Evolutionary conservation across 2,888 invertebrate genomes (phyloP).

Genomic region (Biston stratarius): DNA sequence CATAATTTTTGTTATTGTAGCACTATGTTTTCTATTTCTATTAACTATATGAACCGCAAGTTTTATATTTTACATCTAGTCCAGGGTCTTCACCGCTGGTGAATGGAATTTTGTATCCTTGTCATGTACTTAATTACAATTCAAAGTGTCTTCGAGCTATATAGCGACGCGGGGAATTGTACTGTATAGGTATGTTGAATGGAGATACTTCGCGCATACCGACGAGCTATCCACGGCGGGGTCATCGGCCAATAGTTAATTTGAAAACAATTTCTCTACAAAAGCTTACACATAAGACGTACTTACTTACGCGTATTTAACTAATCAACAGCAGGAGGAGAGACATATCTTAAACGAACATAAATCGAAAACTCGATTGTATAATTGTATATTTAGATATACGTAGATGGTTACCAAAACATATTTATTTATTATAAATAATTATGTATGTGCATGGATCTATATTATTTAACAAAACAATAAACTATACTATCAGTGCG

Average conservation of each 20-base stretch:
- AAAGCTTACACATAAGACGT: neutral
- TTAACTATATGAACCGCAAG: slow-evolving; percentile 2
- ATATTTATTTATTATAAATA: no score
- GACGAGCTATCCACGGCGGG: slow-evolving; percentile 47
- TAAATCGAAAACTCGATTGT: neutral
- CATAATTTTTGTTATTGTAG: neutral
- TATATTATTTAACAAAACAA: no score
- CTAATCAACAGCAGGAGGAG: neutral
- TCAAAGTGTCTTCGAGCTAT: slow-evolving; percentile 65
- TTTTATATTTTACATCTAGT: slow-evolving; percentile 35
- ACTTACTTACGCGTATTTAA: neutral
- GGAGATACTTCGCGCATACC: slow-evolving; percentile 53
- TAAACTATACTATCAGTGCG: no score
- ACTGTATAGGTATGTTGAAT: slow-evolving; percentile 48
- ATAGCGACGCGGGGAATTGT: slow-evolving; percentile 53
- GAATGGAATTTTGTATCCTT: slow-evolving; percentile 62
- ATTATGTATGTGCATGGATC: no score
- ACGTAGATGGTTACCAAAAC: no score
- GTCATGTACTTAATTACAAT: slow-evolving; percentile 66
- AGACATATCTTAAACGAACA: neutral
- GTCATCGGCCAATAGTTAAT: slow-evolving; percentile 33
- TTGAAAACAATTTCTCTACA: slow-evolving; percentile 26
- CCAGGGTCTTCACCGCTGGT: slow-evolving; percentile 55
- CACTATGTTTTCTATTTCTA: neutral
- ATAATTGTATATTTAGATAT: neutral